Evolutionary conservation across 2,113 vertebrate species (phyloP).

Genomic region (Grammomys dolichurus): DNA sequence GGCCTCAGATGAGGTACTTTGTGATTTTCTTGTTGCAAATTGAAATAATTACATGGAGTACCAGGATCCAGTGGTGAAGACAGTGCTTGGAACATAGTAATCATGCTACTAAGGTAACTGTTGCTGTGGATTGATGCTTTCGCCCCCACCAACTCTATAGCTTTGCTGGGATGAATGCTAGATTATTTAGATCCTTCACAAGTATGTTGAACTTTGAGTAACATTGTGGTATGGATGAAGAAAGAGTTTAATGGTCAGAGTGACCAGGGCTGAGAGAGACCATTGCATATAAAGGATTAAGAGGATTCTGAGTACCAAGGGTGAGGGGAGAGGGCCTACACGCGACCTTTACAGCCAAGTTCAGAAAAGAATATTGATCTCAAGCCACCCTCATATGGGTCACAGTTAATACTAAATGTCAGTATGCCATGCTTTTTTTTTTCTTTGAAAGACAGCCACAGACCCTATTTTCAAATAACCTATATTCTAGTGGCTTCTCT

Average conservation of each 20-base stretch:
- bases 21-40: not conserved
- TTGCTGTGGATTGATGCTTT: no score
- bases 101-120: not conserved
- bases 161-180: not conserved
- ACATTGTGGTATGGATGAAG: not conserved
- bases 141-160: not conserved
- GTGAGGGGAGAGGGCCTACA: fast-evolving
- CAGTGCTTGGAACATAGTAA: not conserved
- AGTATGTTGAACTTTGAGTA: not conserved
- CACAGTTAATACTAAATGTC: not conserved
- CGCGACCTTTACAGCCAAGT: not conserved
- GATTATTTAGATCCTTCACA: not conserved
- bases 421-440: not conserved
- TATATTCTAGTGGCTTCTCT: not conserved
- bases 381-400: not conserved
- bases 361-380: not conserved
- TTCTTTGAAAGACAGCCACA: not conserved
- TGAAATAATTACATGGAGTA: not conserved
- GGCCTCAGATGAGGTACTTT: not conserved
- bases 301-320: not conserved
- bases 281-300: fast-evolving
- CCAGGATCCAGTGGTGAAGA: not conserved
- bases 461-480: not conserved
- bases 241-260: not conserved
- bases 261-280: not conserved